These are phyloP conservation scores for Euwallacea similis DNA, from an alignment of 1,140 invertebrate species.

Conservation along the genomic window DNA sequence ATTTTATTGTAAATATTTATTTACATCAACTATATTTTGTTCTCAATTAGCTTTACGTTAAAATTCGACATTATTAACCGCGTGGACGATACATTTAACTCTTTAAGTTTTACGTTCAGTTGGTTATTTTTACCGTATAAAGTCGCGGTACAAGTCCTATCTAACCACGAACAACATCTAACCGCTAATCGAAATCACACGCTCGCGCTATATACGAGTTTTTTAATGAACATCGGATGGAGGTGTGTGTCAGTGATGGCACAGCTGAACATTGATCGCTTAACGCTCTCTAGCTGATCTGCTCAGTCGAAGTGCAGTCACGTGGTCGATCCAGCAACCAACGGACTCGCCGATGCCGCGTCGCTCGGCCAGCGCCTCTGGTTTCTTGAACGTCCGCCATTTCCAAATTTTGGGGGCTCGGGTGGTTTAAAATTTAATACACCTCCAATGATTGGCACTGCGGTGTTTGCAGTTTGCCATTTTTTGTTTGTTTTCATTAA, in stretches of 20 bases:
- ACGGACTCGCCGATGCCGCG: conserved; percentile 58
- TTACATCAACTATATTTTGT: neutral
- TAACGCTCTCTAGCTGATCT: conserved; percentile 62
- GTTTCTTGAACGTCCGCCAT: conserved; percentile 43
- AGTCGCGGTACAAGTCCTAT: too few relatives aligned
- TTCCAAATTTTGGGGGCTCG: conserved; percentile 42
- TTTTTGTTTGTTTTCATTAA: conserved; percentile 16
- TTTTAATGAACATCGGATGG: conserved; percentile 41
- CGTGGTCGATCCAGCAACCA: conserved; percentile 62
- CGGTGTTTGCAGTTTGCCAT: conserved; percentile 36
- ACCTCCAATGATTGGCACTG: conserved; percentile 35
- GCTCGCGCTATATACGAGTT: conserved; percentile 40
- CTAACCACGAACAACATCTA: too few relatives aligned
- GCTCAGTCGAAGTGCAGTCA: conserved; percentile 58
- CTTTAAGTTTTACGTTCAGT: too few relatives aligned
- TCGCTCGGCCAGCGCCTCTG: conserved; percentile 42
- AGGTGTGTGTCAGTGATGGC: conserved; percentile 67
- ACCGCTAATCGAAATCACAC: too few relatives aligned
- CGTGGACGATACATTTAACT: too few relatives aligned
- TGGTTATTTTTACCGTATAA: too few relatives aligned
- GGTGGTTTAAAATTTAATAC: conserved; percentile 37
- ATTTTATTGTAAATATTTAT: conserved; percentile 3
- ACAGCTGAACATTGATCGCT: conserved; percentile 69
- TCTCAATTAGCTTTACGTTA: too few relatives aligned
- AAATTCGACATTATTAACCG: too few relatives aligned